Base-by-base conservation (phyloP, 2,113 vertebrate species). In the Tetrao urogallus region DNA sequence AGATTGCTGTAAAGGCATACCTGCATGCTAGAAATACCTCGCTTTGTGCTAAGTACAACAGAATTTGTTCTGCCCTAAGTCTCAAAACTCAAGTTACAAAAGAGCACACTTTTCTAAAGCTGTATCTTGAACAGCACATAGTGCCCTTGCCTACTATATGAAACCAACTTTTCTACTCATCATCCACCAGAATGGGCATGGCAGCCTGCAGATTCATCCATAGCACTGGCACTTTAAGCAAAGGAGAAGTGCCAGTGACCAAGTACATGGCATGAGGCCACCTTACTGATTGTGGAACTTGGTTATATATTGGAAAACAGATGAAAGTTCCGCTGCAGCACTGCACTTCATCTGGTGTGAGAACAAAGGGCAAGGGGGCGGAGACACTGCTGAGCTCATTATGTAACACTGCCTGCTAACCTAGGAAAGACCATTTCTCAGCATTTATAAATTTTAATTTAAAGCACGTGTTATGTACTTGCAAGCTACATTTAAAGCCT, bases 381-480 rank as follows among this genome's bases (percentile, higher is more conserved):
- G 69, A 66, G 34, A 20, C 82, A 74, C 65, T 43, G 18, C 67
- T 32, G 19, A 86, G 70, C 45, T 81, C 13, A 36, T 43, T 32
- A 28, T 7, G 18, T 40, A 45, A 34, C 42, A 64, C 32, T 3
- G 9, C 17, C 70, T 24, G 47, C 38, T 36, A 13, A 43, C 20
- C 12, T 34, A 25, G 16, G 42, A 28, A 6, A 88, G 21, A 54
- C 28, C 3, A 4, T 5, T 13, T 43, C 71, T 47, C 34, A 77
- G 0, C 19, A 74, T 2, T 34, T 36, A 8, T 5, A 76, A 14
- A 18, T 27, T 16, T 48, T 66, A 22, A 32, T 45, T 47, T 27
- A 1, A 40, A 19, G 18, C 10, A 19, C 7, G 6, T 7, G 11
- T 64, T 25, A 32, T 0, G 1, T 20, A 8, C 50, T 78, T 34